Conservation (phyloP, 2,888 invertebrate species). For the Dioctria linearis region DNA sequence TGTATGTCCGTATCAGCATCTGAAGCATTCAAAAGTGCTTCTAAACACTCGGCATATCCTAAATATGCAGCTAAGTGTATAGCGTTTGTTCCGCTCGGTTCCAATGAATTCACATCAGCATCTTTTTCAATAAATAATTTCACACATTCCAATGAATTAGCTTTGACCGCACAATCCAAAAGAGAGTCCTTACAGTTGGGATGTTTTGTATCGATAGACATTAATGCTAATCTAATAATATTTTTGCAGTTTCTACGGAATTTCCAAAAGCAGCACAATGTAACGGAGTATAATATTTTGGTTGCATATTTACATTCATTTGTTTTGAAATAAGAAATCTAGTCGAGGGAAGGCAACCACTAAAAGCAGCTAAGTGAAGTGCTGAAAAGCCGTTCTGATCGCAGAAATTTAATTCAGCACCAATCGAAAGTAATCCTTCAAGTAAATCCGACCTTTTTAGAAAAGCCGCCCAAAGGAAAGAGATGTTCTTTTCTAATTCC, state of each 20-base stretch:
- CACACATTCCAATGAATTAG: slow-evolving; percentile 87
- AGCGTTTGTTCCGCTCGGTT: slow-evolving; percentile 84
- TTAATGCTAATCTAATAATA: slow-evolving; percentile 81
- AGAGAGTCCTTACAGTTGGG: slow-evolving; percentile 82
- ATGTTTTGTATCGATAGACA: slow-evolving; percentile 78
- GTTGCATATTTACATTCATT: slow-evolving; percentile 79
- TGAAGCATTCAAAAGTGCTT: slow-evolving; percentile 82
- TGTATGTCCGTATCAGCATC: slow-evolving; percentile 80
- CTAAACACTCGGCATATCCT: slow-evolving; percentile 81
- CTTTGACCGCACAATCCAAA: slow-evolving; percentile 87
- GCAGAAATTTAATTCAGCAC: slow-evolving; percentile 80
- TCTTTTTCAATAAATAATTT: slow-evolving; percentile 83
- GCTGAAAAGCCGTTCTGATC: slow-evolving; percentile 84
- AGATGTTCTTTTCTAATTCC: slow-evolving; percentile 80
- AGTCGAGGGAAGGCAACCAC: slow-evolving; percentile 82
- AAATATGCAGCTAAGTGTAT: slow-evolving; percentile 87
- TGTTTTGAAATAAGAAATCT: slow-evolving; percentile 79
- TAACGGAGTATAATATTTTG: slow-evolving; percentile 84
- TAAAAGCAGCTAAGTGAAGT: slow-evolving; percentile 84
- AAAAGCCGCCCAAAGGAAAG: slow-evolving; percentile 83
- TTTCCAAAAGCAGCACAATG: slow-evolving; percentile 94
- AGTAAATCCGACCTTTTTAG: slow-evolving; percentile 79
- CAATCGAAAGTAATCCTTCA: slow-evolving; percentile 76
- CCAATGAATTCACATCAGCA: slow-evolving; percentile 82
- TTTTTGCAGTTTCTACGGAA: slow-evolving; percentile 83